A percentile compares a stretch with the other conserved stretches of the same genome.
phyloP scores from a whole-genome alignment of 1,140 invertebrate genomes.

The Palaemon carinicauda region DNA sequence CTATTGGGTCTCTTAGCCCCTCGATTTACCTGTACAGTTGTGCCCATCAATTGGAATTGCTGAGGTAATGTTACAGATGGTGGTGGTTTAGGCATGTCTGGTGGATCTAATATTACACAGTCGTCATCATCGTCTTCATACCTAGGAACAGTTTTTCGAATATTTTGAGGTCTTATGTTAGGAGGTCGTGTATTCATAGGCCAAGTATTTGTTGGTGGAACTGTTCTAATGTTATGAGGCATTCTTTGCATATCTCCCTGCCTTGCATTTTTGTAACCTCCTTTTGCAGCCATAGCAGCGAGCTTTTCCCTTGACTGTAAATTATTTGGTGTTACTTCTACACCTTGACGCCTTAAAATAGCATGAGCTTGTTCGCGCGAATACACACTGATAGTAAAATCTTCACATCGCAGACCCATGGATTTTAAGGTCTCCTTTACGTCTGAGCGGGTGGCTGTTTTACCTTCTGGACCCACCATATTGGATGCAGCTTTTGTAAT shows the following conservation, averaged over 20 bases:
- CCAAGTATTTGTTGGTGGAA: constrained; percentile 2
- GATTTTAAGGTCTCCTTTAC: constrained; percentile 59
- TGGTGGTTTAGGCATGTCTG: constrained; percentile 48
- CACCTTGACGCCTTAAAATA: constrained; percentile 55
- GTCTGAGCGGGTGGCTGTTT: constrained; percentile 53
- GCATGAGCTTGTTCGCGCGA: constrained; percentile 60
- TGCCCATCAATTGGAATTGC: constrained; percentile 59
- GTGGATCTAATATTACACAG: constrained; percentile 59
- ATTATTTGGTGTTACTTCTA: constrained; percentile 57
- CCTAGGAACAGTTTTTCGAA: background rate
- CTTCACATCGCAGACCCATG: constrained; percentile 59
- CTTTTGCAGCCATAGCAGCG: constrained; percentile 6
- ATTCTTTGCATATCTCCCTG: constrained; percentile 11
- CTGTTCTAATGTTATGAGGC: constrained; percentile 26
- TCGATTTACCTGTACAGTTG: constrained; percentile 58
- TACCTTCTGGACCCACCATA: background rate
- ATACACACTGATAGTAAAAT: constrained; percentile 60
- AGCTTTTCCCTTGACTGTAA: constrained; percentile 30
- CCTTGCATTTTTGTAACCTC: constrained; percentile 29
- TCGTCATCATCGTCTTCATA: constrained; percentile 59
- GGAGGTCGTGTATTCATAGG: too few species aligned
- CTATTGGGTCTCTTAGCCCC: constrained; percentile 51
- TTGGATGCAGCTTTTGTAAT: too few species aligned
- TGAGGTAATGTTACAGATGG: constrained; percentile 41
- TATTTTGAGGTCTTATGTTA: constrained; percentile 3